Base-by-base conservation (phyloP, 1,140 invertebrate genomes). In the Heliothis subflexa region DNA sequence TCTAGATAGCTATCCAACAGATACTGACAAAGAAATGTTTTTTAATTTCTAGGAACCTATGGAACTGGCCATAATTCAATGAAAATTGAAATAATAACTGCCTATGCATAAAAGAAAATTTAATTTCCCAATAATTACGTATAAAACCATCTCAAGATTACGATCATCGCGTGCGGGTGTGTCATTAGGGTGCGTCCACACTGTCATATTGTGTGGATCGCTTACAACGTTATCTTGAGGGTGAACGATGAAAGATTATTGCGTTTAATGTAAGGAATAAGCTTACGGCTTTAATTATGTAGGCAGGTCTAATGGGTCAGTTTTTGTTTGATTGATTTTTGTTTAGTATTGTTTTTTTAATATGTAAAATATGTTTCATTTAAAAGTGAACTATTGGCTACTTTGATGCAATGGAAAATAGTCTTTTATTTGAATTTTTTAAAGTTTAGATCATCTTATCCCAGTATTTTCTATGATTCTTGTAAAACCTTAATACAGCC, bases 111-210 rank as follows among this genome's bases (percentile, higher is more conserved):
- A 25, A 52, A 49, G 18, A 18, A 50, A 47, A 28, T 70, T 70
- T 70, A 52, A 62, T 75, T 52, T 50, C 47, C 50, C 52, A 52
- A 62, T 75, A 64, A 75, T 62, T 10, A 75, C 28, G 14, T 13
- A 74, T 25, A n/a, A 25, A 62, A 70, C 18, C 47, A 33, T 80
- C 72, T 57, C 28, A 81, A 83, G 81, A 83, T 85, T 79, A 64
- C 0, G 54, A 78, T 82, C 50, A 66, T 87, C 79, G 87, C 85
- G 83, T 89, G 87, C 78, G 74, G 54, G 64, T 64, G 71, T 86
- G 78, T 87, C 77, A 84, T 87, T 86, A 86, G 81, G 78, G 81
- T 78, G 80, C 78, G 82, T 84, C 74, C 61, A 86, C 79, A 86
- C 62, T 66, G 66, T 68, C 77, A 79, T 76, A 77, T 73, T 80